These are phyloP conservation scores for Onychomys torridus DNA, from an alignment of 2,797 vertebrate species.

Conservation along the genomic window DNA sequence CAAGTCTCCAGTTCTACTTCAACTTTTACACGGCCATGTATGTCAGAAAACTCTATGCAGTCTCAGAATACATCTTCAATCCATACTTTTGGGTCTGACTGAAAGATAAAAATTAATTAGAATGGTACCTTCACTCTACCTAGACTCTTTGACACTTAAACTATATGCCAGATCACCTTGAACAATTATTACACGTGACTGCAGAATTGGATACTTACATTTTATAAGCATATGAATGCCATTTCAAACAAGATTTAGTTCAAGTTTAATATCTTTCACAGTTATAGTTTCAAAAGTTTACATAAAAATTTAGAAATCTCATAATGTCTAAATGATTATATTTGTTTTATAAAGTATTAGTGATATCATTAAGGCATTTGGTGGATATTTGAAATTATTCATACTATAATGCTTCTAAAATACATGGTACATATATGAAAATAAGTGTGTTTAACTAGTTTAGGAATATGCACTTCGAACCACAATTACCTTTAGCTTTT, in stretches of 20 bases:
- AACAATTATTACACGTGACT: not conserved
- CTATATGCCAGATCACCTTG: not conserved
- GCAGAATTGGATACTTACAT: not conserved
- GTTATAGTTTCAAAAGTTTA: not conserved
- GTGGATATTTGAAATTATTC: not conserved
- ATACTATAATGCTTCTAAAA: not conserved
- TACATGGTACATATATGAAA: not conserved
- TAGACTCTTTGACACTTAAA: not conserved
- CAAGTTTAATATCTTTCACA: not conserved
- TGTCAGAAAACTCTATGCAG: not conserved
- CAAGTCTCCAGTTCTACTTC: not conserved
- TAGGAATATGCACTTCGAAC: not conserved
- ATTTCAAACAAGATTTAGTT: conserved; percentile 2
- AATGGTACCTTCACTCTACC: not conserved
- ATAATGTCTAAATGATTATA: not conserved
- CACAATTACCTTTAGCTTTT: not conserved
- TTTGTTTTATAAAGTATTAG: conserved; percentile 7
- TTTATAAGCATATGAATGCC: not conserved
- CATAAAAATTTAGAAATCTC: not conserved
- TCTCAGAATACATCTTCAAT: not conserved
- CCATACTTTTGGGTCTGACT: not conserved
- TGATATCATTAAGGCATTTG: not conserved
- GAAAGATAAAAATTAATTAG: not conserved
- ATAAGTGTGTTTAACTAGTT: not conserved
- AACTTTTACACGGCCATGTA: not conserved